These are phyloP conservation scores for Planococcus citri DNA, from an alignment of 1,140 invertebrate genomes.

Conservation along the genomic window DNA sequence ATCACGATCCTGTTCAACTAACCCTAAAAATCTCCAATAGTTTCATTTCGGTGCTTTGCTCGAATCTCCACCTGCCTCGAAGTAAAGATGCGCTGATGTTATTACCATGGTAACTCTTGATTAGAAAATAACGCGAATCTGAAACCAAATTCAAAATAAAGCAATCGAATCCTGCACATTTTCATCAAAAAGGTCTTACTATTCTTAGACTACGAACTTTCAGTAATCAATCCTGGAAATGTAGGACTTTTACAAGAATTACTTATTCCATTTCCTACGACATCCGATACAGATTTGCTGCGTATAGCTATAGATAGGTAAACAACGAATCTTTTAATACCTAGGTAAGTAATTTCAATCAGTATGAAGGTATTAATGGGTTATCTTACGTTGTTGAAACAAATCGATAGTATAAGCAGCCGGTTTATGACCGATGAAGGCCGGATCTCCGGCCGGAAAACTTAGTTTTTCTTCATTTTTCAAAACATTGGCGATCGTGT, in stretches of 20 bases:
- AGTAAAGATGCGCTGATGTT: not conserved
- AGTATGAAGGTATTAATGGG: not conserved
- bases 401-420: constrained; percentile 7
- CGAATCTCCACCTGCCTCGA: not conserved
- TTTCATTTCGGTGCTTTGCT: not conserved
- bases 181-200: not conserved
- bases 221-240: constrained; percentile 10
- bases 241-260: not conserved
- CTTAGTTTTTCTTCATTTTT: constrained; percentile 10
- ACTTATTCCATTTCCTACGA: not conserved
- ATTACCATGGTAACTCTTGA: not conserved
- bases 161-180: too few relatives aligned
- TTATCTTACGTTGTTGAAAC: constrained; percentile 12
- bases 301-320: not conserved
- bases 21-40: not conserved
- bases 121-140: constrained; percentile 10
- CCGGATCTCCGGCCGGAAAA: constrained; percentile 2
- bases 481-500: not conserved
- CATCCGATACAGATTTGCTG: not conserved
- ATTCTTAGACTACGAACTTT: constrained; percentile 8
- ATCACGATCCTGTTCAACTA: too few relatives aligned
- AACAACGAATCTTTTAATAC: not conserved
- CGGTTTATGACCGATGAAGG: constrained; percentile 5
- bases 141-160: not conserved
- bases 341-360: too few relatives aligned